Base-by-base conservation (phyloP, 2,888 invertebrate genomes). In the Podotricha telesiphe region DNA sequence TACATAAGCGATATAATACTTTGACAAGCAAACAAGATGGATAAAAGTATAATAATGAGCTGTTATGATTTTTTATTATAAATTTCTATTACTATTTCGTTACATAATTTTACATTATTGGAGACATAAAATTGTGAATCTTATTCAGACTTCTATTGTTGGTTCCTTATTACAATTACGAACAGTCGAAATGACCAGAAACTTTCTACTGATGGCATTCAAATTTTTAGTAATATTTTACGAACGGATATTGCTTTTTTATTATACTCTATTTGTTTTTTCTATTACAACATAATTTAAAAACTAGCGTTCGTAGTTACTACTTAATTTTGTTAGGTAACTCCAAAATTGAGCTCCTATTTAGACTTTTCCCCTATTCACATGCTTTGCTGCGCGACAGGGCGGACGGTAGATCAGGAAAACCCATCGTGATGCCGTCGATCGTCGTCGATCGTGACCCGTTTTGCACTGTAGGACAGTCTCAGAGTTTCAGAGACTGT, bases 181-280 rank as follows among this genome's bases (percentile, higher is more conserved):
- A 20, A 28, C 28, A 28, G 28, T 34, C 17, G 63, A 40, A 15
- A 53, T 45, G 20, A 59, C 20, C 19, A 17, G 47, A 50, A 61
- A 67, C 61, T 67, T 62, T 62, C 61, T 67, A 61, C 47, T 15
- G 34, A 20, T 20, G 17, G 17, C 15, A 48, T 62, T 48, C 13
- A 62, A 19, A 22, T 17, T 56, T n/a, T 1, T 8, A 22, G 15
- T 20, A 8, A 20, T 37, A 37, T 56, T 42, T 42, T 42, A 22
- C 13, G 4, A 22, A 20, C 22, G 15, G 15, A 22, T 50, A 7
- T 19, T 50, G 13, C 22, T 20, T 50, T n/a, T n/a, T n/a, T n/a
- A n/a, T n/a, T n/a, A n/a, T n/a, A n/a, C 13, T 50, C 10, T 19
- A 50, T 50, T 17, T 20, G 2, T 28, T 28, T 28, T 5, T 5